These are phyloP conservation scores for Morone chrysops DNA, from an alignment of 2,113 vertebrate species.

Conservation along the genomic window DNA sequence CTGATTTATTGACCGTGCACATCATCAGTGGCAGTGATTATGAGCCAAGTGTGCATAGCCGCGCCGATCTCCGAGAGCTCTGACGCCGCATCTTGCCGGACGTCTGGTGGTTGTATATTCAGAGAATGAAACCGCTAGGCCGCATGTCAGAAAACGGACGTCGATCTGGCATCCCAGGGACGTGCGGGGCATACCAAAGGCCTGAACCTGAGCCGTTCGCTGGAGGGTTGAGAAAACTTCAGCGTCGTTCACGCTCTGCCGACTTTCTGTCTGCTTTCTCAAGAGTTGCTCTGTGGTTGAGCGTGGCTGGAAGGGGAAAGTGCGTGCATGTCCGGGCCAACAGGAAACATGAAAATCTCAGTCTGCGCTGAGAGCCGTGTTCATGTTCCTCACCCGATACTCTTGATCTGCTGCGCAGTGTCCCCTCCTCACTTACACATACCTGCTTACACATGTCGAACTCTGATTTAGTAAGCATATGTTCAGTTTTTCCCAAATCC, in stretches of 20 bases:
- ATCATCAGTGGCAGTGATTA: conserved; percentile 44
- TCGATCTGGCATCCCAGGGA: conserved; percentile 56
- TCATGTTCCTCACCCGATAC: conserved; percentile 74
- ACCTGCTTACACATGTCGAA: conserved; percentile 45
- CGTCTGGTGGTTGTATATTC: conserved; percentile 57
- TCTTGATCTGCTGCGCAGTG: conserved; percentile 63
- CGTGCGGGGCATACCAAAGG: conserved; percentile 45
- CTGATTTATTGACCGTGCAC: conserved; percentile 49
- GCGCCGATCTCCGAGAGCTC: conserved; percentile 1
- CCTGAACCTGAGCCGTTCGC: conserved; percentile 60
- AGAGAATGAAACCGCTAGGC: conserved; percentile 44
- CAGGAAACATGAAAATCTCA: conserved; percentile 74
- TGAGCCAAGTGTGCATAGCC: conserved; percentile 16
- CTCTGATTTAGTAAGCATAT: conserved; percentile 43
- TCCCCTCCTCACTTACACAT: conserved; percentile 40
- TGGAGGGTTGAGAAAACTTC: conserved; percentile 67
- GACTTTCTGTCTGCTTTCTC: conserved; percentile 70
- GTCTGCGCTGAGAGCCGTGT: conserved; percentile 62
- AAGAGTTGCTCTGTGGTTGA: conserved; percentile 70
- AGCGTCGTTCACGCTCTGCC: conserved; percentile 60
- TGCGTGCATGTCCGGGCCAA: conserved; percentile 55
- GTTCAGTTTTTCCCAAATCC: conserved; percentile 33
- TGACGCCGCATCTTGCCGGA: conserved; percentile 12
- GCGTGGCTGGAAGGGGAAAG: conserved; percentile 49
- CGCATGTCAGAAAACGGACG: conserved; percentile 61